phyloP scores from a whole-genome alignment of 2,113 vertebrate species.

The Apistogramma diplotaenia region DNA sequence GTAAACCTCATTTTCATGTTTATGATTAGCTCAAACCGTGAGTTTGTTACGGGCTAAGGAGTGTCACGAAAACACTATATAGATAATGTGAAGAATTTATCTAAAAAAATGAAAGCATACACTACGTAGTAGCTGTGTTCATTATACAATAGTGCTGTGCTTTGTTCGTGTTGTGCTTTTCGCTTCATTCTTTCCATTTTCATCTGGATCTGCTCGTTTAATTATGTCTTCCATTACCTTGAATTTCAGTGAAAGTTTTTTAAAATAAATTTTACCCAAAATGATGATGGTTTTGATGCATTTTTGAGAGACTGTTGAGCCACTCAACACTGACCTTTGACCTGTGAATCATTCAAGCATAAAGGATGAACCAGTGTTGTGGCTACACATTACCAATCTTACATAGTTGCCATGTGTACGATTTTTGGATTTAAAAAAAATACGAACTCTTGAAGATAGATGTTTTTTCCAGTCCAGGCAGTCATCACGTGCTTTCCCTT shows the following conservation, averaged over 20 bases:
- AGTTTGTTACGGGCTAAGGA: constrained; percentile 28
- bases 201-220: constrained; percentile 1
- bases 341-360: not conserved
- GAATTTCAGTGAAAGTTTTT: not conserved
- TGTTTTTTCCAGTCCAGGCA: not conserved
- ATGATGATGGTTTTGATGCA: not conserved
- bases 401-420: too few relatives aligned
- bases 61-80: constrained; percentile 47
- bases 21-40: constrained; percentile 32
- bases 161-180: constrained; percentile 1
- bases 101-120: not conserved
- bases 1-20: constrained; percentile 55
- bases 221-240: constrained; percentile 44
- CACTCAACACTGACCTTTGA: not conserved
- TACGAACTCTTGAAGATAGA: not conserved
- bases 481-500: not conserved
- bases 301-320: not conserved
- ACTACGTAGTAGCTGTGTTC: constrained; percentile 33
- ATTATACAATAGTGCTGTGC: constrained; percentile 21
- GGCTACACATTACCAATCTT: not conserved
- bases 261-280: constrained; percentile 44
- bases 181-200: constrained; percentile 20
- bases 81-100: constrained; percentile 75
- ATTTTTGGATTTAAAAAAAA: too few relatives aligned
- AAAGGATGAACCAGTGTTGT: not conserved